phyloP scores from a whole-genome alignment of 2,797 vertebrate genomes.

The Megalops cyprinoides region DNA sequence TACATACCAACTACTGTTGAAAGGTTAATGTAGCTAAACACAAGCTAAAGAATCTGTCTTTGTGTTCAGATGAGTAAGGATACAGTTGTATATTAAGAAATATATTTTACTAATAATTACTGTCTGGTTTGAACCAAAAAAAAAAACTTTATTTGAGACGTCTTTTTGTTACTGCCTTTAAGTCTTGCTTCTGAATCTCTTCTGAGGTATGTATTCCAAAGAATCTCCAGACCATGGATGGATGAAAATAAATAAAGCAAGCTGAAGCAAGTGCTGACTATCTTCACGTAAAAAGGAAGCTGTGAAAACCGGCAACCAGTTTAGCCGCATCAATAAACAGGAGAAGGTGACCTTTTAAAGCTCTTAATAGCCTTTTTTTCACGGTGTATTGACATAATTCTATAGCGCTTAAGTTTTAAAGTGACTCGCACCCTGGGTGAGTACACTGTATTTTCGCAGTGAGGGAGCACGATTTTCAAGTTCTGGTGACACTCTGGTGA shows the following conservation, averaged over 20 bases:
- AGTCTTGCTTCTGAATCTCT: neutral
- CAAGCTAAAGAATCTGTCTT: neutral
- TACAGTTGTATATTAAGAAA: neutral
- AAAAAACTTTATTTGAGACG: neutral
- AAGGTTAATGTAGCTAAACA: neutral
- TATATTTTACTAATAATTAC: slow-evolving; percentile 15
- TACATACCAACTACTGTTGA: neutral
- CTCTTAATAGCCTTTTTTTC: neutral
- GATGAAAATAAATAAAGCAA: neutral
- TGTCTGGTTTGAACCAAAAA: neutral
- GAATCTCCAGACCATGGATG: neutral
- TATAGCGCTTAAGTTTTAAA: neutral
- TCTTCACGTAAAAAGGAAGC: neutral
- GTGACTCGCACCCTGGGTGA: neutral
- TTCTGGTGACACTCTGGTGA: neutral
- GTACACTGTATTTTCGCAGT: neutral
- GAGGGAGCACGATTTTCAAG: neutral
- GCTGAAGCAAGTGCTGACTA: neutral
- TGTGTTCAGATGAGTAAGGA: neutral
- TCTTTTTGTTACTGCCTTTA: neutral
- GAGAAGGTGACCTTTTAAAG: slow-evolving; percentile 4
- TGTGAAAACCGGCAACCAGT: neutral
- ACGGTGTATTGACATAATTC: neutral
- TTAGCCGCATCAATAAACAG: slow-evolving; percentile 16
- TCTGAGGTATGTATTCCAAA: neutral